phyloP scores from a whole-genome alignment of 2,797 vertebrate genomes.

The Muscicapa comitata region DNA sequence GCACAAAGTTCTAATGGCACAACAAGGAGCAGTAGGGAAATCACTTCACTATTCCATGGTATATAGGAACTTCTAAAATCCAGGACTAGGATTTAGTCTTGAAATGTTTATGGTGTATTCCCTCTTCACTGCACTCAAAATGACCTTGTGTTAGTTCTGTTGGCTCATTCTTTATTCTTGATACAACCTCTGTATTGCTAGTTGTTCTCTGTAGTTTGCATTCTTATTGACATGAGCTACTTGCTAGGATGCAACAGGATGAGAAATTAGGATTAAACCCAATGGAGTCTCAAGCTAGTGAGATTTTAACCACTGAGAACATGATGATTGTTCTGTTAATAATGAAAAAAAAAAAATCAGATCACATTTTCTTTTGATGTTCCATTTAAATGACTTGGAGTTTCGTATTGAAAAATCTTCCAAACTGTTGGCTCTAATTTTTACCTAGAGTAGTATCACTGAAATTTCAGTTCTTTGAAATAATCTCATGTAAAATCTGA shows the following conservation, averaged over 20 bases:
- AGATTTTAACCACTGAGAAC: background rate
- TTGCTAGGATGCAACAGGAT: background rate
- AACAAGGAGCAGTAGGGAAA: background rate
- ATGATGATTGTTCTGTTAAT: background rate
- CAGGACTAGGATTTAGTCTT: background rate
- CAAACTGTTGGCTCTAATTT: conserved; percentile 5
- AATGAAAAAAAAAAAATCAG: background rate
- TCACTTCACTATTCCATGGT: background rate
- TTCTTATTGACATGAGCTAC: background rate
- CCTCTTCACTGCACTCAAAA: background rate
- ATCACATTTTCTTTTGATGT: background rate
- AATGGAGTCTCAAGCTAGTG: background rate
- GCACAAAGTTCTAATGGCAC: background rate
- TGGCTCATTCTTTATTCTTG: background rate
- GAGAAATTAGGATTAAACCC: background rate
- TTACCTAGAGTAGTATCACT: background rate
- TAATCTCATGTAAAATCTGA: background rate
- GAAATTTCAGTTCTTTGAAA: conserved; percentile 42
- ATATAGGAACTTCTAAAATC: background rate
- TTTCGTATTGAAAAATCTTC: conserved; percentile 7
- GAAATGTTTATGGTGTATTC: background rate
- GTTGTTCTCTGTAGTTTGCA: background rate
- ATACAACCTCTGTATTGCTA: background rate
- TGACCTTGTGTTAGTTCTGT: background rate
- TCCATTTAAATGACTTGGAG: background rate